Evolutionary conservation across 23 tunicate genomes (phyloP), one percentile per base, ranked within the genome.

Genomic region (Diplosoma virens): DNA sequence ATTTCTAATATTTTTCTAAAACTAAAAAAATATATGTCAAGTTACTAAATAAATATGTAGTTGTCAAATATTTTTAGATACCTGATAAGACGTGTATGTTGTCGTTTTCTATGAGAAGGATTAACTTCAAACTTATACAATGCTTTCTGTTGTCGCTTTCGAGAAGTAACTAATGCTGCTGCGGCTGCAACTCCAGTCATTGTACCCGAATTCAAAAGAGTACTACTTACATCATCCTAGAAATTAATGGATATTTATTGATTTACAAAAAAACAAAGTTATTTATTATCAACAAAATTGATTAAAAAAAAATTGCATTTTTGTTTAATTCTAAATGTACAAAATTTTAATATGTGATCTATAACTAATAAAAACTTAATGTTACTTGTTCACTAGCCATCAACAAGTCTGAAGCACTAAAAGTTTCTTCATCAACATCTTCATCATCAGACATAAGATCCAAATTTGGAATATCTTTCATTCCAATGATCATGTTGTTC

Each of bases 181-280:
- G 97, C 97, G 6, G 97, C 97, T 32, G 92, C 92, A 24, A 85
- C 37, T 32, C 97, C 92, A 0, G 87, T 74, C 47, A 85, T 85
- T 0, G 97, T 85, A 4, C 97, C 97, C 58, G 87, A 34, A 30
- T 53, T 84, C 11, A 67, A 50, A 52, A 92, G 71, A 21, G 84
- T 66, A 21, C 34, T 80, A 30, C 93, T 85, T 14, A 92, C 75
- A 0, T 71, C 81, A 68, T 92, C 86, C 97, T 92, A 68, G 29
- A 67, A 61, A 26, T 61, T 17, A 3, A 63, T 4, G 20, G 6
- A 56, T 56, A n/a, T n/a, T n/a, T n/a, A n/a, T n/a, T n/a, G n/a
- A 11, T 9, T 11, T 45, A 45, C 52, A 45, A 45, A 45, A 45
- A 9, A 45, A 45, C 52, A 45, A 11, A 9, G 11, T 45, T 45